These are phyloP conservation scores for Leptestheria dahalacensis DNA, from an alignment of 1,140 invertebrate species.

Conservation along the genomic window DNA sequence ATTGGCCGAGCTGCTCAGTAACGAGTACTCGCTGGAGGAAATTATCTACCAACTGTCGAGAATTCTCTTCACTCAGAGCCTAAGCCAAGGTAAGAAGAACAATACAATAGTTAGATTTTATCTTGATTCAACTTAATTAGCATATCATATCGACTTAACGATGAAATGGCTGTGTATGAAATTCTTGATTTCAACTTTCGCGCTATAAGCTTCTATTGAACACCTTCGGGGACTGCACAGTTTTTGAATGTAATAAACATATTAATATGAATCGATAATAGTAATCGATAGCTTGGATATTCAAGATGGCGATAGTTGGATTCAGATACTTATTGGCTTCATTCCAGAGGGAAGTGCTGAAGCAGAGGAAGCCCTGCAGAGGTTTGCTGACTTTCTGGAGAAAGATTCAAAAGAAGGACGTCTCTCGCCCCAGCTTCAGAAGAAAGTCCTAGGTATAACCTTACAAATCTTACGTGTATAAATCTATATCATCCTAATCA, in stretches of 20 bases:
- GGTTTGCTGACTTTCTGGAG: constrained; percentile 51
- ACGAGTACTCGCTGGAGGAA: constrained; percentile 37
- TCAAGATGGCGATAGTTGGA: neutral
- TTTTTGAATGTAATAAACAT: no score
- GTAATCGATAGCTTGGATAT: neutral
- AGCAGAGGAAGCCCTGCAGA: constrained; percentile 46
- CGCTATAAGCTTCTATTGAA: no score
- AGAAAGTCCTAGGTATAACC: constrained; percentile 49
- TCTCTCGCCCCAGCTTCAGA: constrained; percentile 48
- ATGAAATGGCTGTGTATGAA: no score
- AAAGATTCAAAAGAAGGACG: constrained; percentile 48
- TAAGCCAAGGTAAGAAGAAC: constrained; percentile 35
- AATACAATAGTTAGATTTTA: neutral
- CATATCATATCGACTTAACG: no score
- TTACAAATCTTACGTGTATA: neutral
- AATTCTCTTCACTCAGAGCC: constrained; percentile 54
- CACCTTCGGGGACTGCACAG: no score
- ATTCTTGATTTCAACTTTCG: no score
- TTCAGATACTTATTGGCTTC: neutral
- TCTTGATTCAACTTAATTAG: neutral
- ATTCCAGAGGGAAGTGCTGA: constrained; percentile 32
- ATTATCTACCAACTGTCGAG: constrained; percentile 58
- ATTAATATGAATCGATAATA: neutral
- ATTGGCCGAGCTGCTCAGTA: neutral
- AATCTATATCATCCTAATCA: no score